Evolutionary conservation across 2,888 invertebrate genomes (phyloP).

Genomic region (Dicyrtoma fusca): DNA sequence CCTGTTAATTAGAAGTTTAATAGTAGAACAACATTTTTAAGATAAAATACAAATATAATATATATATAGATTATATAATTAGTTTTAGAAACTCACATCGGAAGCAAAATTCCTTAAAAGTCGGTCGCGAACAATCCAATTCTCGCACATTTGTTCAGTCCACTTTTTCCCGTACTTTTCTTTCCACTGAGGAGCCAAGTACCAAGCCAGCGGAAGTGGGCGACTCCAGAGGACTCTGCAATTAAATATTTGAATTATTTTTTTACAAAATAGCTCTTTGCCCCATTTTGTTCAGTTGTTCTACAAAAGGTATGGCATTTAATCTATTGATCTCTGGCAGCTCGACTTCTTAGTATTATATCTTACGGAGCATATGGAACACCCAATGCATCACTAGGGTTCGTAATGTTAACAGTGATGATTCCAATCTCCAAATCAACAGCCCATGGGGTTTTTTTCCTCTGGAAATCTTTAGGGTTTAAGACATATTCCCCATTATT

Average conservation of each 20-base stretch:
- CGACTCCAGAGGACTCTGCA: conserved; percentile 79
- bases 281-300: too few species aligned
- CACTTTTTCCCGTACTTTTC: conserved; percentile 76
- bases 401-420: conserved; percentile 82
- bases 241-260: not conserved
- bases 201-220: conserved; percentile 91
- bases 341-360: too few species aligned
- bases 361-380: conserved; percentile 76
- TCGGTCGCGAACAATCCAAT: conserved; percentile 86
- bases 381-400: conserved; percentile 70
- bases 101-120: conserved; percentile 81
- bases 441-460: conserved; percentile 67
- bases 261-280: too few species aligned
- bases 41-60: conserved; percentile 1
- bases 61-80: too few species aligned
- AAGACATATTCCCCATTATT: conserved; percentile 76
- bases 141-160: conserved; percentile 81
- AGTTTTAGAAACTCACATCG: conserved; percentile 62
- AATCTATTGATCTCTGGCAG: too few species aligned
- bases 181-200: conserved; percentile 88
- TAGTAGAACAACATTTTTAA: not conserved
- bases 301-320: too few species aligned
- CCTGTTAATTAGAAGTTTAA: conserved; percentile 56
- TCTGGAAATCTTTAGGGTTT: conserved; percentile 72
- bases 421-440: conserved; percentile 80